Percentiles rank a stretch among this genome's conserved stretches.
phyloP scores from a whole-genome alignment of 2,113 vertebrate genomes.

The Paralichthys olivaceus region DNA sequence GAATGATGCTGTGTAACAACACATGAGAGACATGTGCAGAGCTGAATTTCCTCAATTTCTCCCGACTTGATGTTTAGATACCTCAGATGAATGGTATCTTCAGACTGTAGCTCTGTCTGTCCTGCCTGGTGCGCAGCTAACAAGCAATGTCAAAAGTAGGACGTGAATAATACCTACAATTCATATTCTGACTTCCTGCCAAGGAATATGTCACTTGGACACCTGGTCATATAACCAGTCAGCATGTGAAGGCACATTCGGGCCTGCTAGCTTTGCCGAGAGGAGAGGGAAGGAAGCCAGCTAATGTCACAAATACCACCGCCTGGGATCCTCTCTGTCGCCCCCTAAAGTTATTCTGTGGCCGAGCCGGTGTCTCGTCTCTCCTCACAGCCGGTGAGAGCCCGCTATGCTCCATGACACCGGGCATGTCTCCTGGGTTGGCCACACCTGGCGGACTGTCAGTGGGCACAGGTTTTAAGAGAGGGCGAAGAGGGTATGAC shows the following conservation, averaged over 20 bases:
- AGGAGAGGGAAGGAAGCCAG: slow-evolving; percentile 79
- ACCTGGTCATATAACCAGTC: slow-evolving; percentile 77
- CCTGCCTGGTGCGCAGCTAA: slow-evolving; percentile 51
- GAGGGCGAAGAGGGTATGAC: slow-evolving; percentile 56
- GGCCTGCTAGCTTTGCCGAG: slow-evolving; percentile 56
- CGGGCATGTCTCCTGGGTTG: slow-evolving; percentile 76
- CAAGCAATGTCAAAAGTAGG: slow-evolving; percentile 81
- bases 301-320: slow-evolving; percentile 75
- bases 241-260: slow-evolving; percentile 64
- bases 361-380: slow-evolving; percentile 57
- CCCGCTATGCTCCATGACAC: slow-evolving; percentile 67
- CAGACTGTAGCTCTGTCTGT: slow-evolving; percentile 42
- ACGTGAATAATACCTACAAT: slow-evolving; percentile 77
- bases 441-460: slow-evolving; percentile 82
- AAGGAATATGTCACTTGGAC: slow-evolving; percentile 77
- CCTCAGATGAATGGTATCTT: slow-evolving; percentile 16
- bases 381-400: slow-evolving; percentile 50
- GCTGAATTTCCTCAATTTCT: slow-evolving; percentile 27
- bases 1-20: slow-evolving; percentile 12
- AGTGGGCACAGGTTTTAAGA: slow-evolving; percentile 64
- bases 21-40: background rate
- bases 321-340: slow-evolving; percentile 57
- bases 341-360: slow-evolving; percentile 56
- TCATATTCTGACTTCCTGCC: slow-evolving; percentile 81
- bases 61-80: slow-evolving; percentile 25